These are phyloP conservation scores for Dryococelus australis DNA, from an alignment of 2,888 invertebrate genomes.

Conservation along the genomic window DNA sequence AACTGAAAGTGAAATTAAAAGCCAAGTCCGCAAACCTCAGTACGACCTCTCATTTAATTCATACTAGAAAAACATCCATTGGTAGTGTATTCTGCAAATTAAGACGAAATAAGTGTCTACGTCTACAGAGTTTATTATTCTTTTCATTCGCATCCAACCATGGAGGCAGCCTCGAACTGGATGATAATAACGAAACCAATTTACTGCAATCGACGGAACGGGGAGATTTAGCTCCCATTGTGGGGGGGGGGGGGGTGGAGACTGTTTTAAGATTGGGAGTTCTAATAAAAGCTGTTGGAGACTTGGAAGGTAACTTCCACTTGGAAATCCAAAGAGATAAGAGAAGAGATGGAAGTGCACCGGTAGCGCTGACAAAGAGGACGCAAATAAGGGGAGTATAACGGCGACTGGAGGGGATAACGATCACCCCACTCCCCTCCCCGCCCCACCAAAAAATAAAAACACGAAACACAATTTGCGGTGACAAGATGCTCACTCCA, in stretches of 20 bases:
- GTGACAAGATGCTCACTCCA: background rate
- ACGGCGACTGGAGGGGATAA: no score
- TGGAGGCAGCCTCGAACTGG: background rate
- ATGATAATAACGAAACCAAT: background rate
- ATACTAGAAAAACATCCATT: no score
- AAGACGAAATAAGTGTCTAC: no score
- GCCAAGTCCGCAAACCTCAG: no score
- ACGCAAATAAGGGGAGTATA: background rate
- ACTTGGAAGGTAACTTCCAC: background rate
- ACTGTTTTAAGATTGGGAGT: background rate
- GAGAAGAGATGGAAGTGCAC: background rate
- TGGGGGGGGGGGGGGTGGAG: background rate
- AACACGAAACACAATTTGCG: background rate
- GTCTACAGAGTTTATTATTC: no score
- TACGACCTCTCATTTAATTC: no score
- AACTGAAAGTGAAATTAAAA: no score
- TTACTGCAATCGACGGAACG: background rate
- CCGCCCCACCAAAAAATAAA: no score
- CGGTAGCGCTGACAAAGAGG: background rate
- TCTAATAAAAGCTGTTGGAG: background rate
- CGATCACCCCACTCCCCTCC: no score
- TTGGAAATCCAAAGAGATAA: background rate
- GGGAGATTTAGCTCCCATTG: background rate
- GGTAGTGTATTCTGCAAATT: no score
- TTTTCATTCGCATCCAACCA: no score